These are phyloP conservation scores for Ethmia dodecea DNA, from an alignment of 2,888 invertebrate genomes.

Conservation along the genomic window DNA sequence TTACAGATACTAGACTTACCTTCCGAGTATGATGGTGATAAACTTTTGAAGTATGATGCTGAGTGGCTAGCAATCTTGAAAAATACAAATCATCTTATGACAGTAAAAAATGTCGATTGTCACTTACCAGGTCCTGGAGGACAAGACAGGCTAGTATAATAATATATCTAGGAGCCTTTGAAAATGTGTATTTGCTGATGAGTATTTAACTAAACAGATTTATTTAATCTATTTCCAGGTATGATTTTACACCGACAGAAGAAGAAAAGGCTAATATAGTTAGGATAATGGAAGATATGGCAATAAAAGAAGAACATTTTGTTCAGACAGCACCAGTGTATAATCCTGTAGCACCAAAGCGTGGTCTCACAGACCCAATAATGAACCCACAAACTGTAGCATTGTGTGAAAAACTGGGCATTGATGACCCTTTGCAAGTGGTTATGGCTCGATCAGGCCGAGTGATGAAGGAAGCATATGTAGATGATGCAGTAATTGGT, in stretches of 20 bases:
- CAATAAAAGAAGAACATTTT: slow-evolving; percentile 87
- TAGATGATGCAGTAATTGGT: slow-evolving; percentile 13
- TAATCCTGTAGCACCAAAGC: slow-evolving; percentile 48
- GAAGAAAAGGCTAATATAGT: slow-evolving; percentile 83
- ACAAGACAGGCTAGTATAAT: slow-evolving; percentile 72
- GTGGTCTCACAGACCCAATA: slow-evolving; percentile 66
- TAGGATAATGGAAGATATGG: slow-evolving; percentile 81
- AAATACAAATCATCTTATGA: slow-evolving; percentile 92
- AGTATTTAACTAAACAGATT: background rate
- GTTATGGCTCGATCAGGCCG: slow-evolving; percentile 73
- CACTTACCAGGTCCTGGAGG: slow-evolving; percentile 91
- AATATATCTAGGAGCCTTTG: background rate
- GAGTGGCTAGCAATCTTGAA: slow-evolving; percentile 95
- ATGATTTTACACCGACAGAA: slow-evolving; percentile 83
- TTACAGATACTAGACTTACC: slow-evolving; percentile 88
- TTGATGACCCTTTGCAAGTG: slow-evolving; percentile 89
- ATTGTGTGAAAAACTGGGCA: slow-evolving; percentile 82
- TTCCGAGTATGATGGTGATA: slow-evolving; percentile 69
- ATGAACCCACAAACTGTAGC: slow-evolving; percentile 83
- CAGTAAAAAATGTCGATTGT: slow-evolving; percentile 80
- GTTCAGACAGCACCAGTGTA: slow-evolving; percentile 83
- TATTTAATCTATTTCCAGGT: slow-evolving; percentile 64
- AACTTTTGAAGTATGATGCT: slow-evolving; percentile 74
- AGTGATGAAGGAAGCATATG: slow-evolving; percentile 39
- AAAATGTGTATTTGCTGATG: too few relatives aligned